Evolutionary conservation across 2,888 invertebrate species (phyloP), one percentile per base, ranked within the genome.

Genomic region (Marronus borbonicus): DNA sequence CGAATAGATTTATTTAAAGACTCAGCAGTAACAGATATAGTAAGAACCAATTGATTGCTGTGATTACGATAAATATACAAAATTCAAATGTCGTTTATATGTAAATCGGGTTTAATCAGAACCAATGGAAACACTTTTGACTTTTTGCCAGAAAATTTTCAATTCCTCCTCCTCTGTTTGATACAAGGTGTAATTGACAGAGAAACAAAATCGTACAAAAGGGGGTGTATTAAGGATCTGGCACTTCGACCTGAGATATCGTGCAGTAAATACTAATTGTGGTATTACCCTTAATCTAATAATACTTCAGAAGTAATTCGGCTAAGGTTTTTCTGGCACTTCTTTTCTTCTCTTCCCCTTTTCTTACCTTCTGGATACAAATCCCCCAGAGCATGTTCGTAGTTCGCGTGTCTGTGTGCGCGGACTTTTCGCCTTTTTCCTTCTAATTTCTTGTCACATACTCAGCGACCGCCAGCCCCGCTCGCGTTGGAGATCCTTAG

Each of bases 191-290:
- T 31, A 55, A 55, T n/a, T 55, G 7, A 44, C 12, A 44, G 44
- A 44, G 44, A 44, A 44, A 8, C 10, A 44, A 44, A 44, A 44
- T 12, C 8, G 2, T 44, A 12, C 12, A 44, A 12, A 44, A 44
- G 20, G 20, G n/a, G 20, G 55, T 55, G 55, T 24, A 55, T 55
- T 31, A 62, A 36, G 50, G 52, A 64, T 31, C 50, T 31, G 39
- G 10, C 36, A 68, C 62, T 68, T 58, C 36, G 39, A 31, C 24
- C 58, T 72, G n/a, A 55, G 20, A 55, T 55, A 55, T 20, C 75
- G 75, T 76, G 76, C 36, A 68, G 60, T 78, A 78, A 78, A 78
- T 78, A 78, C 75, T 65, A 75, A 77, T 72, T 8, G 55, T 49
- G 55, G 74, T 78, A 78, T 39, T 75, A 31, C 65, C 44, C 39